Percentiles rank a stretch among this genome's conserved stretches.
phyloP scores from a whole-genome alignment of 1,140 invertebrate species.

The Nautilus pompilius region DNA sequence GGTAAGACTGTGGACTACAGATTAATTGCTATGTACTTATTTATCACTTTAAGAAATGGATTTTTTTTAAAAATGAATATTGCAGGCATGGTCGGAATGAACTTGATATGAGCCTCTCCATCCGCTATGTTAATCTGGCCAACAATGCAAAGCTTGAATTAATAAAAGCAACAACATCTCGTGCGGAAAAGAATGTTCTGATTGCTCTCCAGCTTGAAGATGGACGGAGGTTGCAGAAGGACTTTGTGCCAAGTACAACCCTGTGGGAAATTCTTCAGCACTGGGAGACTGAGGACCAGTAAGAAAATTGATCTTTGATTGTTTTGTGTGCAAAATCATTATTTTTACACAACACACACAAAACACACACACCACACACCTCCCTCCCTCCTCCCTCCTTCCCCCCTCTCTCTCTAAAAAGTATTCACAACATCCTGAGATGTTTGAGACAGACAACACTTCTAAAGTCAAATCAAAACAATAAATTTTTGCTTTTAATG shows the following conservation, averaged over 20 bases:
- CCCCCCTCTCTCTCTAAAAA: too few relatives aligned
- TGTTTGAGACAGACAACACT: neutral
- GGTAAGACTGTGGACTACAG: too few relatives aligned
- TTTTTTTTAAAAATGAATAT: too few relatives aligned
- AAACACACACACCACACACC: too few relatives aligned
- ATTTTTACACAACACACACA: too few relatives aligned
- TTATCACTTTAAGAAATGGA: too few relatives aligned
- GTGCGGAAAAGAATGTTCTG: conserved; percentile 64
- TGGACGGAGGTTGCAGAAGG: conserved; percentile 64
- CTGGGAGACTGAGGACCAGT: conserved; percentile 50
- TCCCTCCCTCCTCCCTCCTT: too few relatives aligned
- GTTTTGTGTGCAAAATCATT: too few relatives aligned
- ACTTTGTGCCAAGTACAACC: conserved; percentile 63
- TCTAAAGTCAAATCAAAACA: too few relatives aligned
- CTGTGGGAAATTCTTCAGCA: conserved; percentile 67
- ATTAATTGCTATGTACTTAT: too few relatives aligned
- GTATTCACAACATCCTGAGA: too few relatives aligned
- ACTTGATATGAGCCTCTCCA: conserved; percentile 68
- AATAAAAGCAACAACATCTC: conserved; percentile 62
- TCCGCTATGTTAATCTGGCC: conserved; percentile 74
- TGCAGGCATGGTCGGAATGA: conserved; percentile 69
- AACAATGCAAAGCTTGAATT: conserved; percentile 82
- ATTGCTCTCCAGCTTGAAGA: conserved; percentile 72
- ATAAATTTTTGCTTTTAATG: too few relatives aligned
- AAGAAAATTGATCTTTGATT: conserved; percentile 1